Conservation (phyloP, 2,113 vertebrate species). For the Gnathonemus longibarbis region DNA sequence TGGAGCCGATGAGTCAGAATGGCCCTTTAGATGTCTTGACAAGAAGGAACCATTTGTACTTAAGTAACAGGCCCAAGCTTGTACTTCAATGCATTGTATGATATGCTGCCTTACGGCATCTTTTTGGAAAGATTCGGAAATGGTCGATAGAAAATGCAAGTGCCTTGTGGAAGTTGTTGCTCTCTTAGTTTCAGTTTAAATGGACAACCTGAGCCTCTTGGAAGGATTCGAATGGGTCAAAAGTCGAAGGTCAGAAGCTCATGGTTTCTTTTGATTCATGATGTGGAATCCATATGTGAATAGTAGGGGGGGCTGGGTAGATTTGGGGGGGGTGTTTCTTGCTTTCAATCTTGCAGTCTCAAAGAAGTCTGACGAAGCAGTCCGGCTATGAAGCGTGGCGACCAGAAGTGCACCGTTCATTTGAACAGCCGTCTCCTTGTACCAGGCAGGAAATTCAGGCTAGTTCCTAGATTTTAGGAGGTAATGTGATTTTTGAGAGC, state of each 20-base stretch:
- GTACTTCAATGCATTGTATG: not conserved
- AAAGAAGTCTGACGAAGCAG: slow-evolving; percentile 43
- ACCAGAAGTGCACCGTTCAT: slow-evolving; percentile 43
- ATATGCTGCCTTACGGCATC: slow-evolving; percentile 24
- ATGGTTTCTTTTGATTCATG: not conserved
- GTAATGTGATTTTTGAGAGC: slow-evolving; percentile 5
- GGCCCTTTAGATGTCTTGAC: slow-evolving; percentile 45
- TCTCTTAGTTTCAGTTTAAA: slow-evolving; percentile 34
- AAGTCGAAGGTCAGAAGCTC: slow-evolving; percentile 34
- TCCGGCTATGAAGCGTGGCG: slow-evolving; percentile 43
- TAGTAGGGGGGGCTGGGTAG: slow-evolving; percentile 44
- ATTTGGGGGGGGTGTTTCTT: slow-evolving; percentile 47
- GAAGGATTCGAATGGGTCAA: slow-evolving; percentile 47
- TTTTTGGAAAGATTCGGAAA: slow-evolving; percentile 26
- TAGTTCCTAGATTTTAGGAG: slow-evolving; percentile 17
- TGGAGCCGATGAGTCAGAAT: slow-evolving; percentile 65
- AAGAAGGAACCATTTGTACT: not conserved
- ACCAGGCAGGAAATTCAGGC: slow-evolving; percentile 41
- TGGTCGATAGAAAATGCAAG: slow-evolving; percentile 4
- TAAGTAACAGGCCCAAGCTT: slow-evolving; percentile 29
- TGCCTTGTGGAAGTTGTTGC: slow-evolving; percentile 38
- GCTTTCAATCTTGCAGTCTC: slow-evolving; percentile 59
- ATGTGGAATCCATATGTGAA: not conserved
- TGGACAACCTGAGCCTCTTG: slow-evolving; percentile 34
- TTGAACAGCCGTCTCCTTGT: slow-evolving; percentile 31